A percentile compares a stretch with the other conserved stretches of the same genome.
Conservation (phyloP, 1,140 invertebrate genomes). For the Polypedilum vanderplanki region DNA sequence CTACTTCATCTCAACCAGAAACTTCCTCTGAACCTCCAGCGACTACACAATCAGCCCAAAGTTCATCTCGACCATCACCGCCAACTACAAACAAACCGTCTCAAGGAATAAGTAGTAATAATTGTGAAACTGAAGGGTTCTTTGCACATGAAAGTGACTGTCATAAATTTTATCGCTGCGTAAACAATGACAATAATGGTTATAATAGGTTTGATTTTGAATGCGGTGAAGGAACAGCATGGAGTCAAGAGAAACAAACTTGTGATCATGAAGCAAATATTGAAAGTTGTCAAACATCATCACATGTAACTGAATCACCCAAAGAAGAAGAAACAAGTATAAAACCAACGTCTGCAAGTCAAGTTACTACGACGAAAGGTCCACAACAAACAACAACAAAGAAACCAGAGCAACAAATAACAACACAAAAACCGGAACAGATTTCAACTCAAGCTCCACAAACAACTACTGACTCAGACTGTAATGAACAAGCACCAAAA, state of each 20-base stretch:
- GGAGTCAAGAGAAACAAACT: slow-evolving; percentile 51
- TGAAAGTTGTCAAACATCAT: slow-evolving; percentile 35
- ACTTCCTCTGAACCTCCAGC: slow-evolving; percentile 28
- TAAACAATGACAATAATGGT: slow-evolving; percentile 50
- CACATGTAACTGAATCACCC: too few species aligned
- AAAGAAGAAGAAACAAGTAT: too few species aligned
- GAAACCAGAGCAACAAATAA: slow-evolving; percentile 32
- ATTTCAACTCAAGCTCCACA: slow-evolving; percentile 29
- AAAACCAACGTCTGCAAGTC: too few species aligned
- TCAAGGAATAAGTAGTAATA: slow-evolving; percentile 32
- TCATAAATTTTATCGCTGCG: slow-evolving; percentile 60
- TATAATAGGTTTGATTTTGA: slow-evolving; percentile 55
- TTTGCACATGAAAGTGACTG: slow-evolving; percentile 53
- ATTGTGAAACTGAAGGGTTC: slow-evolving; percentile 49
- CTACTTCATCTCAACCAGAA: background rate
- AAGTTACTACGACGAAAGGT: slow-evolving; percentile 31
- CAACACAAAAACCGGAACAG: slow-evolving; percentile 26
- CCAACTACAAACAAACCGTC: background rate
- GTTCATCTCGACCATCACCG: background rate
- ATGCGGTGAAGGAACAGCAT: slow-evolving; percentile 58
- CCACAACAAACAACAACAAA: slow-evolving; percentile 31
- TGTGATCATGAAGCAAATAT: slow-evolving; percentile 56
- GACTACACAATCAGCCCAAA: slow-evolving; percentile 29
- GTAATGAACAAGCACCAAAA: background rate
- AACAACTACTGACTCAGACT: slow-evolving; percentile 7